Percentiles rank a stretch among this genome's conserved stretches.
Evolutionary conservation across 2,888 invertebrate genomes (phyloP).

Genomic region (Siphlonurus alternatus): DNA sequence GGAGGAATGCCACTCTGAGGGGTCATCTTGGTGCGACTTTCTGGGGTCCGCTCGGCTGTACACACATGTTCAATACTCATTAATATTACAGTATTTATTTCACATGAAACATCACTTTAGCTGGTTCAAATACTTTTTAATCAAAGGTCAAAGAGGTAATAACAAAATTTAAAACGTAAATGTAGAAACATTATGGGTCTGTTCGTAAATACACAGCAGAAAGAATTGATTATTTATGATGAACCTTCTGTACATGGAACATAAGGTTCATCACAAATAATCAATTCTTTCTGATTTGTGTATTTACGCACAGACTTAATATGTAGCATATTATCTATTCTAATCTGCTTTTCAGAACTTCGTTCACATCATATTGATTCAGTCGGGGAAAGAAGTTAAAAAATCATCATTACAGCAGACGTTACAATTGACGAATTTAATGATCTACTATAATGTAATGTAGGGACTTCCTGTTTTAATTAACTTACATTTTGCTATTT

Average conservation of each 20-base stretch:
- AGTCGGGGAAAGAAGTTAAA: neutral
- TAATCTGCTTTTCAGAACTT: neutral
- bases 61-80: neutral
- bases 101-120: neutral
- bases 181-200: too few species aligned
- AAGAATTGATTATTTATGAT: too few species aligned
- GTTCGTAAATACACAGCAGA: too few species aligned
- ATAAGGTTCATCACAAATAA: too few species aligned
- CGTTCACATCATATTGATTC: neutral
- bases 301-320: too few species aligned
- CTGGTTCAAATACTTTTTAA: too few species aligned
- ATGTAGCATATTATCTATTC: neutral
- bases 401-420: neutral
- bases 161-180: too few species aligned
- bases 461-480: too few species aligned
- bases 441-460: neutral
- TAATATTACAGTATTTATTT: neutral
- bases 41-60: neutral
- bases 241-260: too few species aligned
- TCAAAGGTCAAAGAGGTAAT: too few species aligned
- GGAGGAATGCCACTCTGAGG: neutral
- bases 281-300: too few species aligned
- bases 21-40: neutral
- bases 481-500: neutral
- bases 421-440: neutral